Percentiles rank a stretch among this genome's conserved stretches.
Evolutionary conservation across 1,140 invertebrate genomes (phyloP).

Genomic region (Fopius arisanus): DNA sequence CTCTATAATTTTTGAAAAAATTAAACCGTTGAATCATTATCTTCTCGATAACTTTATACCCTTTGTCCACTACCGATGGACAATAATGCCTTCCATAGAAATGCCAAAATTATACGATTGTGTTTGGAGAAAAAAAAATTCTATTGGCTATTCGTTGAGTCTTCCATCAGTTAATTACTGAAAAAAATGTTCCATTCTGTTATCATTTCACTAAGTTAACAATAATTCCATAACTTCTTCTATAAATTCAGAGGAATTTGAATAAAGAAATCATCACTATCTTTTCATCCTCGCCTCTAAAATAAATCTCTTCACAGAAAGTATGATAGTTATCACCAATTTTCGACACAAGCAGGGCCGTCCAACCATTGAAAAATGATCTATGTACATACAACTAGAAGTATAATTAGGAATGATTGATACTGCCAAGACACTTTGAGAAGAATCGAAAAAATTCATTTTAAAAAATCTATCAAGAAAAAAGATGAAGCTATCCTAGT

Average conservation of each 20-base stretch:
- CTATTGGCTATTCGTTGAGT: no score
- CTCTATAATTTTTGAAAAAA: conserved; percentile 9
- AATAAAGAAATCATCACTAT: no score
- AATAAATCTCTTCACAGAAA: not conserved
- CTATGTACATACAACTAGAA: not conserved
- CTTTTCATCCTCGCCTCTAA: no score
- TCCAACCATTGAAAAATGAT: not conserved
- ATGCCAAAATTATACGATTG: not conserved
- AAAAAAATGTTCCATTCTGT: no score
- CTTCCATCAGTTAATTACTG: no score
- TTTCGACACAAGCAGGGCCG: not conserved
- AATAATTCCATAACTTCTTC: no score
- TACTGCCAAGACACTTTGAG: not conserved
- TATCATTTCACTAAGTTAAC: no score
- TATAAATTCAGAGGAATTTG: no score
- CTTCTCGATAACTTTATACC: not conserved
- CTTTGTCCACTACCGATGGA: not conserved
- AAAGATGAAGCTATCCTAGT: conserved; percentile 36
- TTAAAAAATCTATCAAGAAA: conserved; percentile 26
- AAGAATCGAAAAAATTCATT: not conserved
- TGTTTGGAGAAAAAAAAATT: not conserved
- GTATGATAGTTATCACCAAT: not conserved
- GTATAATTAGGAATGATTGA: conserved; percentile 23
- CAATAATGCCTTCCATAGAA: not conserved
- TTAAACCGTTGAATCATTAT: not conserved